Evolutionary conservation across 2,888 invertebrate genomes (phyloP), one percentile per base, ranked within the genome.

Genomic region (Cheilosia vulpina): DNA sequence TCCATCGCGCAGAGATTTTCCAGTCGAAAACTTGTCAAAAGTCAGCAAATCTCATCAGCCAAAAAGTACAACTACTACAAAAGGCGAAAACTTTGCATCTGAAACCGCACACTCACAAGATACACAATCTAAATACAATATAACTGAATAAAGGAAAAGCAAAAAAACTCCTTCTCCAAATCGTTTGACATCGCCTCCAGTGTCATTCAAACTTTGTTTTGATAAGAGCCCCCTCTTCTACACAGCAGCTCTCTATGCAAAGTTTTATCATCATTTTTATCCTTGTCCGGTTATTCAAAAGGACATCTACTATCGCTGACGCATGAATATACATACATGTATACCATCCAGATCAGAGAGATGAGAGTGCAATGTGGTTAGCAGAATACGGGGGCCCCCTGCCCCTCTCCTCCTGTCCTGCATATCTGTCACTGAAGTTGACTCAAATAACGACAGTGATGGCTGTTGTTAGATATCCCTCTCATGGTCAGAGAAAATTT

Each of bases 371-470:
- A 65, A 50, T 65, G 50, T 52, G 63, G 63, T 50, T 50, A 63
- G 24, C 63, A 17, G 31, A 2, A 76, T 71, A 65, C 52, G 31
- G 65, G 53, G 41, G 6, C 52, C 27, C 11, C 34, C 31, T 7
- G 31, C 17, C 13, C 21, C 27, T 43, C 53, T 50, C 9, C 7
- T 77, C 71, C 77, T 60, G 19, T 66, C 77, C 82, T 65, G 63
- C 69, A 53, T 68, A 53, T 65, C 71, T 82, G 71, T 77, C 71
- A 55, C 53, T 47, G 41, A 71, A 66, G 65, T 72, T 77, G 65
- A 71, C 71, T 76, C 71, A 60, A 82, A 71, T 65, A 65, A 82
- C 58, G 65, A 71, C 71, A 66, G 52, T 66, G 77, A 71, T 66
- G 60, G 47, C 17, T 60, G 69, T 43, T 58, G 63, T 45, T 68